Evolutionary conservation across 2,797 vertebrate species (phyloP).

Genomic region (Morelia viridis): DNA sequence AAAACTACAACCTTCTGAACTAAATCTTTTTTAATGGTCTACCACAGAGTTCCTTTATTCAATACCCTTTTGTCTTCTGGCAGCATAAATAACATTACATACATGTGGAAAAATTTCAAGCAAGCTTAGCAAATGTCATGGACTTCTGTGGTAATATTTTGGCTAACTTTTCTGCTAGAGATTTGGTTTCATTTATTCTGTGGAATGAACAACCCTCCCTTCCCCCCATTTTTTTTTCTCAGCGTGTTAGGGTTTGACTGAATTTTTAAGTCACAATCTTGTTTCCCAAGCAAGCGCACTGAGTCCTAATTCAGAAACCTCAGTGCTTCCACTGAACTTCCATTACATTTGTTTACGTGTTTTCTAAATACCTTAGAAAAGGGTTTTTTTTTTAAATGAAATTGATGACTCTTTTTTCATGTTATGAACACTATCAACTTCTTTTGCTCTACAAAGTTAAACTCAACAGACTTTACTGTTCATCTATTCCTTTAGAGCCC

Average conservation of each 20-base stretch:
- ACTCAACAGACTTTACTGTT: constrained; percentile 52
- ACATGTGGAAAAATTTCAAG: constrained; percentile 52
- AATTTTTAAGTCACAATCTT: constrained; percentile 17
- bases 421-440: constrained; percentile 34
- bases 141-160: constrained; percentile 44
- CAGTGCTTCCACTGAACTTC: constrained; percentile 14
- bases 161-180: constrained; percentile 6
- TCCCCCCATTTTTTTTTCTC: constrained; percentile 9
- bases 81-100: constrained; percentile 51
- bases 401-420: constrained; percentile 19
- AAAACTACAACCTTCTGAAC: constrained; percentile 43
- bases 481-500: constrained; percentile 58
- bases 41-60: constrained; percentile 38
- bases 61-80: constrained; percentile 45
- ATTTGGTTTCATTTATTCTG: constrained; percentile 42
- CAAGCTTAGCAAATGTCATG: constrained; percentile 41
- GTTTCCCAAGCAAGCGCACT: constrained; percentile 37
- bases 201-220: constrained; percentile 8
- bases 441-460: constrained; percentile 57
- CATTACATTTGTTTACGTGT: constrained; percentile 11
- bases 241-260: background rate
- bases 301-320: constrained; percentile 16
- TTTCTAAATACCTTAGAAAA: background rate
- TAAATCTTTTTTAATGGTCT: constrained; percentile 26
- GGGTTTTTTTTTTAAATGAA: constrained; percentile 15